Base-by-base conservation (phyloP, 2,797 vertebrate genomes). In the Melanotaenia parkinsoni region DNA sequence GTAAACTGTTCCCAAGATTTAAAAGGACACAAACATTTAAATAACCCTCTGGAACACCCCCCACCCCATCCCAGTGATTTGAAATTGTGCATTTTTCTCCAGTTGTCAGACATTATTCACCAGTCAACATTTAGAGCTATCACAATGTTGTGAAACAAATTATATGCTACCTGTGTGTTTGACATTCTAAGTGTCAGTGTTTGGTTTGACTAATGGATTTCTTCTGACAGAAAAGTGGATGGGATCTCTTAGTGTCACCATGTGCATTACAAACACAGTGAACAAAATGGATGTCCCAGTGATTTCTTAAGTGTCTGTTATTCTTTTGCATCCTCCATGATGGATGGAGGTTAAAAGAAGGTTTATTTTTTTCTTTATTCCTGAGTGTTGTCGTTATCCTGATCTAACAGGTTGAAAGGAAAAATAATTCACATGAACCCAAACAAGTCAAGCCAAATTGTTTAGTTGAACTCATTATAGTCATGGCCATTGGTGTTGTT, bases 181-280 rank as follows among this genome's bases (percentile, higher is more conserved):
- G 89, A 88, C 87, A 81, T 88, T 76, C 68, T 76, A 80, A 82
- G 85, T 85, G 84, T 88, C 80, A 76, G 80, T 83, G 77, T 89
- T 88, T 89, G 81, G 77, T 84, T 85, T 75, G 84, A 86, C 85
- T 91, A 91, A 91, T 90, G 87, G 82, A 80, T 87, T 92, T 81
- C 81, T 71, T 83, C 68, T 86, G 84, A 88, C 85, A 82, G 82
- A 76, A 85, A 82, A 80, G 76, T 81, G 82, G 86, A 79, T 81
- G 79, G 78, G 70, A 83, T 88, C 73, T 85, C 63, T 84, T 76
- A 78, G 80, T 88, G 87, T 86, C 88, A 78, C 57, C 84, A 43
- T 70, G 71, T 81, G 82, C 84, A 84, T 86, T 83, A 83, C 80
- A 85, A 85, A 80, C 69, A 80, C 63, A 67, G 33, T 74, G 72